Conservation (phyloP, 2,797 vertebrate genomes). For the Macroramphosus scolopax region DNA sequence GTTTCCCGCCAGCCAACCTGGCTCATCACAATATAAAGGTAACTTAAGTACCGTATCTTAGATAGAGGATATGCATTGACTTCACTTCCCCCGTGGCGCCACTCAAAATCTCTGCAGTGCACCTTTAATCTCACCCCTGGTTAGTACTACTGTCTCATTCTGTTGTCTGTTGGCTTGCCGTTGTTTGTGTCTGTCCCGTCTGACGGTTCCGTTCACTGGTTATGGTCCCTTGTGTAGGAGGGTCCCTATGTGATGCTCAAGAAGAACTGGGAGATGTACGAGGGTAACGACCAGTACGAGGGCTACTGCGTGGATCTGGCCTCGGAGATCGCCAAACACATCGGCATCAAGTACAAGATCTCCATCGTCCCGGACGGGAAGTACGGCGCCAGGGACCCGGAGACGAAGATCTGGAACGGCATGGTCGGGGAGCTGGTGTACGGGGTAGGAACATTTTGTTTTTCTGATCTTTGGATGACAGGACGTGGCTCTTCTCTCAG, state of each 20-base stretch:
- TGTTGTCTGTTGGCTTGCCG: conserved; percentile 24
- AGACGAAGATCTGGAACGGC: conserved; percentile 98
- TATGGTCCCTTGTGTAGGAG: conserved; percentile 84
- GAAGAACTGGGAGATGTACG: conserved; percentile 97
- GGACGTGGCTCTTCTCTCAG: background rate
- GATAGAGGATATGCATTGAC: no score
- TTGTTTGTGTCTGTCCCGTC: conserved; percentile 44
- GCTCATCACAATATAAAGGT: no score
- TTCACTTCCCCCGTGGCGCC: no score
- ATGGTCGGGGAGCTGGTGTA: conserved; percentile 99
- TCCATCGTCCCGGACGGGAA: conserved; percentile 95
- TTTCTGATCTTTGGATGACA: background rate
- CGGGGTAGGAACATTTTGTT: conserved; percentile 56
- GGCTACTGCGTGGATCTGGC: conserved; percentile 98
- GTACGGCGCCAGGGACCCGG: conserved; percentile 94
- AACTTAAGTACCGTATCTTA: no score
- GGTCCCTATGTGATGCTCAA: conserved; percentile 98
- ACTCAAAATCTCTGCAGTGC: no score
- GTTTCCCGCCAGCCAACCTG: no score
- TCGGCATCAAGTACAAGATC: conserved; percentile 98
- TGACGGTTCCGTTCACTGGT: conserved; percentile 56
- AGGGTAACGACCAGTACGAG: conserved; percentile 96
- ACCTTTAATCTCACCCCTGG: no score
- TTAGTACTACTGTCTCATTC: conserved; percentile 16
- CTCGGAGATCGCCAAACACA: conserved; percentile 96